Evolutionary conservation across 2,888 invertebrate genomes (phyloP).

Genomic region (Pogonocherus hispidulus): DNA sequence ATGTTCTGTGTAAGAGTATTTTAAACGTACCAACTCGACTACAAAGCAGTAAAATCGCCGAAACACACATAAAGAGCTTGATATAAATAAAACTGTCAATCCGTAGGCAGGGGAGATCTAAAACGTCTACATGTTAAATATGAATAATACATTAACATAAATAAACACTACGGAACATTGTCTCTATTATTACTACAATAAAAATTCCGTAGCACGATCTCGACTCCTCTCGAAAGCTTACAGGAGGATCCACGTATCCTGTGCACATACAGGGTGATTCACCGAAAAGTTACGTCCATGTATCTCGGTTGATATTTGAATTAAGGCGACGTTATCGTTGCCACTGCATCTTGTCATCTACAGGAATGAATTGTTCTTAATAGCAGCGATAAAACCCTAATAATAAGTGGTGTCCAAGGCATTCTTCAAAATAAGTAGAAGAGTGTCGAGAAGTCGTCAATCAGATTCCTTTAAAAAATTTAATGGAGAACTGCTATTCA

Average conservation of each 20-base stretch:
- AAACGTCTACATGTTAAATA: conserved; percentile 19
- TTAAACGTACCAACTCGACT: not conserved
- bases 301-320: too few relatives aligned
- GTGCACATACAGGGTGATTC: too few relatives aligned
- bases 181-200: conserved; percentile 24
- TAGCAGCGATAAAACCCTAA: too few relatives aligned
- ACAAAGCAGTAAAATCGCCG: conserved; percentile 14
- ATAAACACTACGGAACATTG: conserved; percentile 24
- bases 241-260: not conserved
- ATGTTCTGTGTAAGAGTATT: not conserved
- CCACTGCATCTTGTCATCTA: too few relatives aligned
- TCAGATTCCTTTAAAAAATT: too few relatives aligned
- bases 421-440: too few relatives aligned
- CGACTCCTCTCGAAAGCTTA: conserved; percentile 18
- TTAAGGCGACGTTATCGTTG: too few relatives aligned
- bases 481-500: too few relatives aligned
- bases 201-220: conserved; percentile 29
- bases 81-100: conserved; percentile 27
- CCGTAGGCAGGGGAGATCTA: conserved; percentile 15
- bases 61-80: conserved; percentile 13
- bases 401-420: too few relatives aligned
- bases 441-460: too few relatives aligned
- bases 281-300: too few relatives aligned
- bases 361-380: too few relatives aligned
- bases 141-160: conserved; percentile 30